Conservation (phyloP, 2,797 vertebrate species). For the Buceros bicornis region DNA sequence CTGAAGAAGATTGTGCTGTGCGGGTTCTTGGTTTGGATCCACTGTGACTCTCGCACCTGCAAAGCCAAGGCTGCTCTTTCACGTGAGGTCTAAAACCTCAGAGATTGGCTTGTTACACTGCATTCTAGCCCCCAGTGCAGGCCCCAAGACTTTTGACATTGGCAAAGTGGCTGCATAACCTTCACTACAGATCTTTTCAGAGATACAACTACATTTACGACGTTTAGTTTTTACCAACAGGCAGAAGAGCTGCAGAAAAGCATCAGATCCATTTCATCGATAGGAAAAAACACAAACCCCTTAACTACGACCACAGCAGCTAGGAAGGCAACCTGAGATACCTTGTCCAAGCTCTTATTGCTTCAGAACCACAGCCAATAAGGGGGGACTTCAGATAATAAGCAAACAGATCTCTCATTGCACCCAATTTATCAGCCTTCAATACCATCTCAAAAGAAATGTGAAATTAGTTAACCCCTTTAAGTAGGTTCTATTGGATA, state of each 20-base stretch:
- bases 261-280: neutral
- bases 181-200: neutral
- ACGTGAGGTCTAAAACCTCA: neutral
- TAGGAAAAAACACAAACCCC: neutral
- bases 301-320: neutral
- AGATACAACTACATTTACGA: neutral
- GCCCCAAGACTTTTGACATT: fast-evolving
- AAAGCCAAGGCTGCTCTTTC: neutral
- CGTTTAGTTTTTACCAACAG: neutral
- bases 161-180: neutral
- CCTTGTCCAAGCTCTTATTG: neutral
- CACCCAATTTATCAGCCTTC: neutral
- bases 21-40: neutral
- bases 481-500: neutral
- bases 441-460: neutral
- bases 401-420: neutral
- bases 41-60: neutral
- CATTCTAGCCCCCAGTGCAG: neutral
- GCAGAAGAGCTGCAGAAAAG: neutral
- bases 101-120: neutral
- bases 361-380: neutral
- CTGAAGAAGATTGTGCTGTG: neutral
- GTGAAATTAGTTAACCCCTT: neutral
- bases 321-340: neutral
- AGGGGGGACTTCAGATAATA: neutral